These are phyloP conservation scores for Orbicella faveolata DNA, from an alignment of 64 coral and sea anemone genomes.

Conservation along the genomic window DNA sequence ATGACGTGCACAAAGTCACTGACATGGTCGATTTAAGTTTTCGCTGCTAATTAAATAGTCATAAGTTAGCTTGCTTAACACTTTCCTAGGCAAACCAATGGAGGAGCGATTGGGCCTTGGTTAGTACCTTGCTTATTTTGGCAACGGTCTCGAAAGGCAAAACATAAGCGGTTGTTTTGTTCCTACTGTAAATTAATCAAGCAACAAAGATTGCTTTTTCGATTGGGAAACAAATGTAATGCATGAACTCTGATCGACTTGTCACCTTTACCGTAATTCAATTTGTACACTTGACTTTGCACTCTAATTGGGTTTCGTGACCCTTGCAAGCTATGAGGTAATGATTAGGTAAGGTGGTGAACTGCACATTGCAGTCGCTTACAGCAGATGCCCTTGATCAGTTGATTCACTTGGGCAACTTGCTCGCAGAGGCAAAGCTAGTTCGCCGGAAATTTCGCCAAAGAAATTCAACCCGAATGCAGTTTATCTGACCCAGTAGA, in stretches of 20 bases:
- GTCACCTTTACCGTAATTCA: constrained; percentile 11
- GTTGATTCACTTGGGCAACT: constrained; percentile 42
- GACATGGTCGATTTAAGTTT: neutral
- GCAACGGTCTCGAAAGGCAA: neutral
- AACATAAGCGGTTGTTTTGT: constrained; percentile 14
- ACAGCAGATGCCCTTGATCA: constrained; percentile 17
- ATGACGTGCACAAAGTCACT: neutral
- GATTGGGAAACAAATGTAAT: neutral
- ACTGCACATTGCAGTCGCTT: neutral
- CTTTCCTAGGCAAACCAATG: neutral
- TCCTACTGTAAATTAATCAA: neutral
- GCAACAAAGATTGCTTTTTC: neutral
- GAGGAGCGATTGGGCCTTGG: neutral
- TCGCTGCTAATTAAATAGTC: constrained; percentile 1
- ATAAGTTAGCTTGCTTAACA: neutral
- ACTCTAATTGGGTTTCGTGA: constrained; percentile 23
- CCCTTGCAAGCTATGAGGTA: constrained; percentile 61
- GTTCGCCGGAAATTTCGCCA: neutral
- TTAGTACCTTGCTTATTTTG: neutral
- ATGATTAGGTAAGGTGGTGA: constrained; percentile 34
- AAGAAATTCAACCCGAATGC: neutral
- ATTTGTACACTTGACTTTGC: constrained; percentile 24
- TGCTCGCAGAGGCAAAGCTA: constrained; percentile 33
- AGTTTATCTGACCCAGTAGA: neutral
- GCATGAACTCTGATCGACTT: neutral